Evolutionary conservation across 1,140 invertebrate genomes (phyloP).

Genomic region (Oedothorax gibbosus): DNA sequence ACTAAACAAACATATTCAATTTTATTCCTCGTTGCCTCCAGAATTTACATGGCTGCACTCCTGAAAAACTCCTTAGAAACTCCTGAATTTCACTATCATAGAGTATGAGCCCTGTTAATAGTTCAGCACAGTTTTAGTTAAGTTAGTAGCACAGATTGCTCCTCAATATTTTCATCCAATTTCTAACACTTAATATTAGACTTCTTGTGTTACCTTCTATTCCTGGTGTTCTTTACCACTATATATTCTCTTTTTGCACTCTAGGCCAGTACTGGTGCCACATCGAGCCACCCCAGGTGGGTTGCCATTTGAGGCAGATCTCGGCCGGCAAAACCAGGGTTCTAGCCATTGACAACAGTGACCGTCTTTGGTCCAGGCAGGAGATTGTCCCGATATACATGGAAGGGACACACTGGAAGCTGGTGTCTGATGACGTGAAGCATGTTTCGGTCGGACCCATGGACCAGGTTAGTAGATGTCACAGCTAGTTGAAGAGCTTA

Average conservation of each 20-base stretch:
- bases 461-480: slow-evolving; percentile 65
- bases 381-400: slow-evolving; percentile 74
- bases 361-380: slow-evolving; percentile 68
- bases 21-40: too few relatives aligned
- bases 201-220: too few relatives aligned
- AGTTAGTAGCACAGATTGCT: too few relatives aligned
- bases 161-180: too few relatives aligned
- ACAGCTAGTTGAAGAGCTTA: neutral
- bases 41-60: too few relatives aligned
- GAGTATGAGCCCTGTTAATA: too few relatives aligned
- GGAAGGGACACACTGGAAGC: slow-evolving; percentile 68
- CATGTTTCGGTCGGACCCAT: slow-evolving; percentile 76
- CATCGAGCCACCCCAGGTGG: slow-evolving; percentile 73
- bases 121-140: too few relatives aligned
- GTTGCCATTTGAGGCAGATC: slow-evolving; percentile 80
- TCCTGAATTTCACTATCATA: too few relatives aligned
- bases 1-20: too few relatives aligned
- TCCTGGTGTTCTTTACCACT: too few relatives aligned
- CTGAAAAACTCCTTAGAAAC: too few relatives aligned
- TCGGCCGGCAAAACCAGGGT: slow-evolving; percentile 79
- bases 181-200: too few relatives aligned
- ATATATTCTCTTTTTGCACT: slow-evolving; percentile 64
- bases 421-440: slow-evolving; percentile 65
- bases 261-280: slow-evolving; percentile 76
- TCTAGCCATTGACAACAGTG: slow-evolving; percentile 76